Evolutionary conservation across 2,113 vertebrate genomes (phyloP), one percentile per base, ranked within the genome.

Genomic region (Bothrops jararaca): DNA sequence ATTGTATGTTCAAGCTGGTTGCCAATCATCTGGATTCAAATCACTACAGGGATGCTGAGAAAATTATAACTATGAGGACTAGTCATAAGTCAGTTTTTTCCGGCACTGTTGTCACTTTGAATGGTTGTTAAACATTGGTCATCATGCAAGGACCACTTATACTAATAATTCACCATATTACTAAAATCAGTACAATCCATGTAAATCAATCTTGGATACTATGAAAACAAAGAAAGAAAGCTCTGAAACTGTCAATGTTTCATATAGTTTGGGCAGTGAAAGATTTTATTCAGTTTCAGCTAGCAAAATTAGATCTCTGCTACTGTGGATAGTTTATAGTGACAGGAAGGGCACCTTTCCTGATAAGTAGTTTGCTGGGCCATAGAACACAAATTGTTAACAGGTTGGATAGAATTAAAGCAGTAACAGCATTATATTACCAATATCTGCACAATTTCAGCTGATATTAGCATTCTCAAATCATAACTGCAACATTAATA

Each of bases 361-460:
- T 92, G 54, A 39, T 85, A 93, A 50, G 0, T 0, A 42, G 24
- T 22, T 39, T 74, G 22, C 29, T 87, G 53, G 88, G 1, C 20
- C 56, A 90, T 39, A 57, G 88, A 91, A 92, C 1, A 86, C 69
- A 93, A 94, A 91, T 24, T 4, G 86, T 24, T 56, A 87, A 13
- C 0, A 42, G 34, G 5, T 92, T 57, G 22, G 2, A 22, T 57
- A 54, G 86, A 0, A 57, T 1, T 10, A 88, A 56, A 93, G 12
- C 60, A 69, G 24, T 3, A 11, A 24, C 34, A 53, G 50, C 8
- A 50, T 52, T 93, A 91, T 74, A 34, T 89, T 90, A 90, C 89
- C 92, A 92, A 91, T 94, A 85, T 18, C 24, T 94, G 88, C n/a
- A 1, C 90, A 89, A 92, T 39, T 94, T 91, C 42, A 23, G 42